Evolutionary conservation across 2,113 vertebrate genomes (phyloP).

Genomic region (Neodon shergylaensis): DNA sequence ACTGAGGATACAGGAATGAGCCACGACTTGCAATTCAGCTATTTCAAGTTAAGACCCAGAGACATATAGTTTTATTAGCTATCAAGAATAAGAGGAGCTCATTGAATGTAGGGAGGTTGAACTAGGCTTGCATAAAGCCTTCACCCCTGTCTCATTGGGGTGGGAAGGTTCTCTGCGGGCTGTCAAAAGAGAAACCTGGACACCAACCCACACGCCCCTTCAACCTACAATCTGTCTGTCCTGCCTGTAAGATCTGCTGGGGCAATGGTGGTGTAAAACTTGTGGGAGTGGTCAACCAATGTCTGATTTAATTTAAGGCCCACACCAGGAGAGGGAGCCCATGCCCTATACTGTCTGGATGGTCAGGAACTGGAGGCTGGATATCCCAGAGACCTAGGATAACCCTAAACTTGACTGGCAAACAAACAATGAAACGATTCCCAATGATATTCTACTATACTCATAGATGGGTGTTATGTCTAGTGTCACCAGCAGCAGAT

Average conservation of each 20-base stretch:
- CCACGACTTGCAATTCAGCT: not conserved
- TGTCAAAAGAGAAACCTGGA: not conserved
- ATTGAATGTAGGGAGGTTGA: not conserved
- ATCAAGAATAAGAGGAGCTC: not conserved
- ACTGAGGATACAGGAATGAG: no score
- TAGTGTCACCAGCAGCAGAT: not conserved
- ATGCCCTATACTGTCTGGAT: not conserved
- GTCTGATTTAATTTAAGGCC: not conserved
- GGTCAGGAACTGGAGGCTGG: not conserved
- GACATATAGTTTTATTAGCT: conserved; percentile 34
- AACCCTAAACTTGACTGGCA: not conserved
- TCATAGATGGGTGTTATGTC: not conserved
- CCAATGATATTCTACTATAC: not conserved
- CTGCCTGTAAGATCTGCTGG: not conserved
- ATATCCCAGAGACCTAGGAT: not conserved
- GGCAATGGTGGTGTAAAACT: not conserved
- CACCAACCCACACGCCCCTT: not conserved
- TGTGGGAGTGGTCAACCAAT: not conserved
- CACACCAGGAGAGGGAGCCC: not conserved
- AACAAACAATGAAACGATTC: not conserved
- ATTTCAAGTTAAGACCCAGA: conserved; percentile 37
- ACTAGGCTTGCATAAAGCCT: not conserved
- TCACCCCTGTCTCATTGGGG: not conserved
- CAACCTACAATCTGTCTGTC: not conserved
- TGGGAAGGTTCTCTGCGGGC: not conserved